Base-by-base conservation (phyloP, 2,888 invertebrate species). In the Apoderus coryli region DNA sequence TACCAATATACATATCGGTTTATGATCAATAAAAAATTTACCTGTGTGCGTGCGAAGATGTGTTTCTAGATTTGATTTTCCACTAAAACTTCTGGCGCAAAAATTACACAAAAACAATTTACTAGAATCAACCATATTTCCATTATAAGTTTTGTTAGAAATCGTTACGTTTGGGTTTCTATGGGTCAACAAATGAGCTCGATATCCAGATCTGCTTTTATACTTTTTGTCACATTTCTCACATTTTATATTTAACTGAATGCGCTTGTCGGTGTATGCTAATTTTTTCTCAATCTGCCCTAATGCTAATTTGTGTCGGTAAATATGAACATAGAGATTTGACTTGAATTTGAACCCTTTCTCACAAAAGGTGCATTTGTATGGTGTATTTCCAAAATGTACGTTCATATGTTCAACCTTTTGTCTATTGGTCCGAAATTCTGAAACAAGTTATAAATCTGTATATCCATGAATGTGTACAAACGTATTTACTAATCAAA, bases 51-150 rank as follows among this genome's bases (percentile, higher is more conserved):
- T 10, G 6, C 25, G 6, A 7, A 25, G 25, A 10, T 25, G 25
- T 7, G 7, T 9, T 7, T 25, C 25, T 25, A 25, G 10, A 10
- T 25, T 25, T 9, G 25, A 6, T 10, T 25, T 25, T 7, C 6
- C 10, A 25, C 10, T 7, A 10, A 25, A 25, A 10, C 25, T 25
- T 25, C 10, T 25, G 25, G 9, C 25, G 10, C 25, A 25, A 25
- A 9, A 25, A 25, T 25, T 10, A 25, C 25, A 25, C 10, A 25
- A 25, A 25, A 7, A 25, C 10, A 25, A 6, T 25, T 25, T 25
- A 9, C 9, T 9, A 7, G 6, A 7, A 10, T 25, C 25, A 9
- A 10, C 10, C 10, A 6, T 10, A 9, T 6, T 10, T 9, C 6
- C 7, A 9, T 6, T 10, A 25, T 25, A 9, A 6, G 6, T 25